These are phyloP conservation scores for Crenuchus spilurus DNA, from an alignment of 2,797 vertebrate species.

Conservation along the genomic window DNA sequence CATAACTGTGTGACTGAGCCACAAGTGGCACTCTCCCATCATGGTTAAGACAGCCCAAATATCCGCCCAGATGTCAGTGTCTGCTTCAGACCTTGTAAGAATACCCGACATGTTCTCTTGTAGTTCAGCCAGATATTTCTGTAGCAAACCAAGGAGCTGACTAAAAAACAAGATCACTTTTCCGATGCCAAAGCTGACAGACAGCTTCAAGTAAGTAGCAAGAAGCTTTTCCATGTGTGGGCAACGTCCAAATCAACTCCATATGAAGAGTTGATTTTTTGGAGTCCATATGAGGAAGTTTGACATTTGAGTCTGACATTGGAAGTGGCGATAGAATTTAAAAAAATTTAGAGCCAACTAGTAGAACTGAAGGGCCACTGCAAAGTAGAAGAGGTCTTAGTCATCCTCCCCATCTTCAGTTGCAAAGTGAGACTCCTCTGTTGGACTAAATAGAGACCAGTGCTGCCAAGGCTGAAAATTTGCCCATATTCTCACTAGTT, in stretches of 20 bases:
- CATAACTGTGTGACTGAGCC: constrained; percentile 17
- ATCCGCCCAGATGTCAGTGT: constrained; percentile 10
- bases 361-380: not conserved
- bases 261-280: too few species aligned
- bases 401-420: not conserved
- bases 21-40: constrained; percentile 25
- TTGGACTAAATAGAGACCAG: not conserved
- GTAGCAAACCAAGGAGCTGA: not conserved
- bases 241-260: not conserved
- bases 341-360: not conserved
- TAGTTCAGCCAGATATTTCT: constrained; percentile 1
- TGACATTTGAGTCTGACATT: not conserved
- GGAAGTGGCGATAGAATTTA: not conserved
- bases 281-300: not conserved
- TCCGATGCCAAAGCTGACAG: not conserved
- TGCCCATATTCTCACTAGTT: not conserved
- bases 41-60: constrained; percentile 11
- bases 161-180: constrained; percentile 5
- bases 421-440: not conserved
- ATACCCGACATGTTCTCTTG: not conserved
- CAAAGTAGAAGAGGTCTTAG: not conserved
- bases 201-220: constrained; percentile 1
- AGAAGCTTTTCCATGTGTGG: not conserved
- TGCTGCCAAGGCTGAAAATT: not conserved
- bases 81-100: not conserved